Evolutionary conservation across 2,113 vertebrate genomes (phyloP).

Genomic region (Thinocorus orbignyianus): DNA sequence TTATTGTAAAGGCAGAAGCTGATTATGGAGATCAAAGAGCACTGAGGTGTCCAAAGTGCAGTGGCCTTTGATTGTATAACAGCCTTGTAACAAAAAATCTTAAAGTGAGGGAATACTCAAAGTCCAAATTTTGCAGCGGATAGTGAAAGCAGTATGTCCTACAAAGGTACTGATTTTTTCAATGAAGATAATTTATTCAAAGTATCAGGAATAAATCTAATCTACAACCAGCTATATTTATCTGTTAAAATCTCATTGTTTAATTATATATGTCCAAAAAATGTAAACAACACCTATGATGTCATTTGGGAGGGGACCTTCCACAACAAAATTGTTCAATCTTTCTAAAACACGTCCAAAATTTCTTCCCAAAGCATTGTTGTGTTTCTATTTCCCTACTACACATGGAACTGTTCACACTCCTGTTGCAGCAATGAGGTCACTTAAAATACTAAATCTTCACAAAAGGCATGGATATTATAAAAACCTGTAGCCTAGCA

Average conservation of each 20-base stretch:
- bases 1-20: slow-evolving; percentile 1
- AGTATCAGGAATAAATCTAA: background rate
- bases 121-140: background rate
- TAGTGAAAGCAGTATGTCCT: background rate
- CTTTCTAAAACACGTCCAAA: background rate
- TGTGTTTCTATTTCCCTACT: background rate
- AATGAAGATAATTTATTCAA: background rate
- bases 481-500: background rate
- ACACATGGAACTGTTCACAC: background rate
- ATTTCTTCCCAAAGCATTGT: background rate
- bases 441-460: background rate
- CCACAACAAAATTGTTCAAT: background rate
- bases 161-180: background rate
- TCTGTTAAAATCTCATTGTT: background rate
- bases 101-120: background rate
- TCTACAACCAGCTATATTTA: background rate
- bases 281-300: background rate
- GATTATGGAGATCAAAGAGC: slow-evolving; percentile 11
- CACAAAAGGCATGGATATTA: background rate
- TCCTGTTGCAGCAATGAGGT: background rate
- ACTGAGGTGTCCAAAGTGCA: background rate
- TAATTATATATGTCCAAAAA: fast-evolving
- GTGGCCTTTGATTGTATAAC: background rate
- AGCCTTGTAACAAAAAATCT: background rate
- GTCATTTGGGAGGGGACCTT: background rate